A percentile compares a stretch with the other conserved stretches of the same genome.
These are phyloP conservation scores for Ormyrus pomaceus DNA, from an alignment of 2,888 invertebrate species.

Conservation along the genomic window DNA sequence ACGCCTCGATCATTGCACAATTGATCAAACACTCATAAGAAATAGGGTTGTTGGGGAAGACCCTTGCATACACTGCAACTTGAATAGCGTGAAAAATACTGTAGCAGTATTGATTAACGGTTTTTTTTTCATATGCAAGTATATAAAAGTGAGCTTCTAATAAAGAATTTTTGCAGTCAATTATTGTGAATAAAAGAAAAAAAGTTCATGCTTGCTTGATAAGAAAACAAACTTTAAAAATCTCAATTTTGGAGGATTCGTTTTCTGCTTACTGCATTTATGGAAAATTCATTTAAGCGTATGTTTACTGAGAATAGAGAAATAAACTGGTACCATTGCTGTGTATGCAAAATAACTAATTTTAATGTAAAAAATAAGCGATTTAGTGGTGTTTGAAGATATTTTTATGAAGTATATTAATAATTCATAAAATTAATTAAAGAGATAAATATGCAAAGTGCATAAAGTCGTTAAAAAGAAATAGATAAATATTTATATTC, in stretches of 20 bases:
- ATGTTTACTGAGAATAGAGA: neutral
- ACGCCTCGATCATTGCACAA: slow-evolving; percentile 31
- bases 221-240: neutral
- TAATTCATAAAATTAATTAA: neutral
- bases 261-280: slow-evolving; percentile 39
- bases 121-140: slow-evolving; percentile 4
- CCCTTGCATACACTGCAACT: slow-evolving; percentile 10
- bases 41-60: neutral
- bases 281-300: slow-evolving; percentile 4
- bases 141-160: slow-evolving; percentile 37
- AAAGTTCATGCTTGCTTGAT: neutral
- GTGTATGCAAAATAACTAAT: neutral
- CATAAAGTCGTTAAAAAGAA: neutral
- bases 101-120: slow-evolving; percentile 35
- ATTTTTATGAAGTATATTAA: neutral
- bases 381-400: neutral
- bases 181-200: slow-evolving; percentile 4
- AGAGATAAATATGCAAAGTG: neutral
- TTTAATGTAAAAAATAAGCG: neutral
- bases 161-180: slow-evolving; percentile 44
- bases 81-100: slow-evolving; percentile 20
- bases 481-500: slow-evolving; percentile 8
- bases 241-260: neutral
- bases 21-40: slow-evolving; percentile 46
- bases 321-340: neutral